phyloP scores from a whole-genome alignment of 2,797 vertebrate genomes.

The Hapalemur alaotrensis region DNA sequence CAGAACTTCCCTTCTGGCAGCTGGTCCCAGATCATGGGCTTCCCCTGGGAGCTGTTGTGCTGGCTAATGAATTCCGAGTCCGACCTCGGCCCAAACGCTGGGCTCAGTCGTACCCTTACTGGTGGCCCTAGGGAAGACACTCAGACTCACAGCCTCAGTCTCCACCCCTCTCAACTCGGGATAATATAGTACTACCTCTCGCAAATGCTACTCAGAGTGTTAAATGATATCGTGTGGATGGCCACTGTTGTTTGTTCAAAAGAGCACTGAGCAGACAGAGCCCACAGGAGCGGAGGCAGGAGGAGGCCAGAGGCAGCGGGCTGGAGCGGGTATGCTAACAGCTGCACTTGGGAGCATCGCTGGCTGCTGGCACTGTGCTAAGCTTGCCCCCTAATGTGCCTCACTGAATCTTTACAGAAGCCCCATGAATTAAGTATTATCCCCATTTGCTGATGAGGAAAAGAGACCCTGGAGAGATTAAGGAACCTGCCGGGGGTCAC shows the following conservation, averaged over 20 bases:
- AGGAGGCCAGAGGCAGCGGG: neutral
- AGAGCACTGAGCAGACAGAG: neutral
- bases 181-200: neutral
- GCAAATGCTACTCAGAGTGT: neutral
- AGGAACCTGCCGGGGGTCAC: neutral
- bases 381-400: neutral
- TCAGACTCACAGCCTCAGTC: neutral
- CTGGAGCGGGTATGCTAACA: too few species aligned
- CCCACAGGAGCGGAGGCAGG: neutral
- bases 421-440: neutral
- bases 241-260: neutral
- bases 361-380: neutral
- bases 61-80: neutral
- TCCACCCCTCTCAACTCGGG: neutral
- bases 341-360: accelerated
- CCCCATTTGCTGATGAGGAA: neutral
- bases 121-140: neutral
- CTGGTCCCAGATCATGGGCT: neutral
- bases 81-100: neutral
- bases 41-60: neutral
- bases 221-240: neutral
- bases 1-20: neutral
- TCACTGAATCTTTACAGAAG: neutral
- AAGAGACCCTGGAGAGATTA: neutral
- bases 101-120: neutral